Evolutionary conservation across 2,797 vertebrate species (phyloP), one percentile per base, ranked within the genome.

Genomic region (Lateolabrax maculatus): DNA sequence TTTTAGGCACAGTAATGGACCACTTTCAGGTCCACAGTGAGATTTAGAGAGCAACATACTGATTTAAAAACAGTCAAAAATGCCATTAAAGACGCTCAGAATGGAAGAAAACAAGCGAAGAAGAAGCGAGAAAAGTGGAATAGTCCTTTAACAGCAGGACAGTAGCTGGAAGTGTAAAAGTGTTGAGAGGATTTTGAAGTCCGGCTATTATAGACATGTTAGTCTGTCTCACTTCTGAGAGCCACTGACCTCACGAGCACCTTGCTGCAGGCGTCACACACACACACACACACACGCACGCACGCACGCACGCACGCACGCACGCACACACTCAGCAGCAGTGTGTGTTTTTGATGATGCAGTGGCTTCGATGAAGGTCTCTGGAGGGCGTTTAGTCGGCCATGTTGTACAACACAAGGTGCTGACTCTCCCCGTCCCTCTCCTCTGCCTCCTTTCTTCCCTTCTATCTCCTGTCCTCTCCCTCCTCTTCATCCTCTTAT

Each of bases 331-430:
- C 58, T 48, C 49, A 12, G 43, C 27, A 7, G 51, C 11, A 51
- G 46, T 49, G 37, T 56, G 64, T 62, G 29, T 64, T 53, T 71
- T 8, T 83, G 79, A 79, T 80, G 72, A 79, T 79, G 69, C 48
- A 3, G 67, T 25, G 25, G 44, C 67, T 88, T 78, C 81, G 81
- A 73, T 81, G 79, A 77, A 83, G 77, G 84, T 87, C 86, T 83
- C 86, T 53, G 48, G 79, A 86, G 84, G 80, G 29, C 55, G 29
- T 77, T 86, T 63, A 71, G 77, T 80, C 67, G 18, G 41, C 76
- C 84, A 73, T 83, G 81, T 86, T 86, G 37, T 62, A 62, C 58
- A 67, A 75, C 69, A 71, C 49, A 48, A 77, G 80, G 48, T 62
- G 29, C 73, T 79, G 52, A 65, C 73, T 71, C 61, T 41, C 21